A percentile compares a stretch with the other conserved stretches of the same genome.
These are phyloP conservation scores for Ochotona princeps DNA, from an alignment of 2,113 vertebrate genomes.

Conservation along the genomic window DNA sequence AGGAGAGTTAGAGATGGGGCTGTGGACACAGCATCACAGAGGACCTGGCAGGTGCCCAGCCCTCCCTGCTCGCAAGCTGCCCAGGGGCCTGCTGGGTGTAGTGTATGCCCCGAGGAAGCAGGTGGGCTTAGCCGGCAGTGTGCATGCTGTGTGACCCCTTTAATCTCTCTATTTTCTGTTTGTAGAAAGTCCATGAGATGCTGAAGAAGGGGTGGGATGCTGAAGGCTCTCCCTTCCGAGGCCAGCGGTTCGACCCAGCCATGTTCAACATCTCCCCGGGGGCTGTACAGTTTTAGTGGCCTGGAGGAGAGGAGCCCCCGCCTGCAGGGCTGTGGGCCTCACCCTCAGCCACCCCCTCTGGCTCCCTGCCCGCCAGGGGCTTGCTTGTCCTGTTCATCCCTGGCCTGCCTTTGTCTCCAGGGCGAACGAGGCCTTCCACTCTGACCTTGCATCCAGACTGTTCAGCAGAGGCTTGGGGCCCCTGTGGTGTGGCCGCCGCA, in stretches of 20 bases:
- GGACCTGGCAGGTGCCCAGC: neutral
- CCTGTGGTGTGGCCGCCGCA: neutral
- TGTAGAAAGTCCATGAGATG: slow-evolving; percentile 98
- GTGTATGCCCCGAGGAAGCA: neutral
- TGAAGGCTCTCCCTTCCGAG: slow-evolving; percentile 96
- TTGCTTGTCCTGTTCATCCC: neutral
- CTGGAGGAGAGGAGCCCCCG: slow-evolving; percentile 11
- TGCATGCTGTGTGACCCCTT: neutral
- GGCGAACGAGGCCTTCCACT: neutral
- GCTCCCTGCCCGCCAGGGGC: slow-evolving; percentile 45
- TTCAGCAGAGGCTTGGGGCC: slow-evolving; percentile 2
- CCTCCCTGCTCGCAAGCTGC: neutral
- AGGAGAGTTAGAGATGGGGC: neutral
- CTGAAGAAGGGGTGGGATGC: slow-evolving; percentile 99
- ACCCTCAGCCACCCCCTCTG: neutral
- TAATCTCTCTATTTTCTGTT: slow-evolving; percentile 60
- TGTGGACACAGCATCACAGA: neutral
- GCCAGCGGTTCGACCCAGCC: slow-evolving; percentile 96
- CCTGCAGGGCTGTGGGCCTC: neutral
- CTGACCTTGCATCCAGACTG: neutral
- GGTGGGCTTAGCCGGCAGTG: too few relatives aligned
- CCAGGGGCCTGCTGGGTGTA: neutral
- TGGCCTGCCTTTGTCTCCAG: neutral
- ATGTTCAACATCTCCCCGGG: slow-evolving; percentile 97
- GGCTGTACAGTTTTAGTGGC: slow-evolving; percentile 94